Conservation (phyloP, 2,888 invertebrate genomes). For the Bombyx huttoni region DNA sequence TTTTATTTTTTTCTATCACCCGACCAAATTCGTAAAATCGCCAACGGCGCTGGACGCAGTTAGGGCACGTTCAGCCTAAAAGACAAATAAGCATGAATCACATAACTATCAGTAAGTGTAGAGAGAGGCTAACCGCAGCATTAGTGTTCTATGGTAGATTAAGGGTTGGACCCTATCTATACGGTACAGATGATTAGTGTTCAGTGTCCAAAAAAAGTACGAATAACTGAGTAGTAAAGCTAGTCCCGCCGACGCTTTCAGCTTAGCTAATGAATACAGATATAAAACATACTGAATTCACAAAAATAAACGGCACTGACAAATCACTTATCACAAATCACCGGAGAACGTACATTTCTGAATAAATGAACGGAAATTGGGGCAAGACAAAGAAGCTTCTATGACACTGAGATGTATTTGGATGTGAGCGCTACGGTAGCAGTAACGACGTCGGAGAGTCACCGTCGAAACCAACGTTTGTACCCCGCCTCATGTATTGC, state of each 20-base stretch:
- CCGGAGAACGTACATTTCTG: not conserved
- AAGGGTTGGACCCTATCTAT: conserved; percentile 49
- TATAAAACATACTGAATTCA: not conserved
- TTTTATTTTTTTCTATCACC: conserved; percentile 69
- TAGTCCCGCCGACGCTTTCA: conserved; percentile 53
- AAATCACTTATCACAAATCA: not conserved
- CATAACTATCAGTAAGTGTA: conserved; percentile 54
- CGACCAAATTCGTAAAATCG: conserved; percentile 57
- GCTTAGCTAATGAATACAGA: conserved; percentile 30
- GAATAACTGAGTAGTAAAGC: conserved; percentile 38
- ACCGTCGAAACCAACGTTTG: conserved; percentile 36
- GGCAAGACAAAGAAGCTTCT: conserved; percentile 1
- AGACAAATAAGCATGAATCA: conserved; percentile 45
- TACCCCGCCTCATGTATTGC: conserved; percentile 54
- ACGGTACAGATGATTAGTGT: conserved; percentile 44
- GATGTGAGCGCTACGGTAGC: conserved; percentile 17
- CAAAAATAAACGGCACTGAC: conserved; percentile 1
- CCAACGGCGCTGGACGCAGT: conserved; percentile 43
- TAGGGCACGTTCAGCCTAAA: conserved; percentile 53
- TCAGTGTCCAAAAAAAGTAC: conserved; percentile 23
- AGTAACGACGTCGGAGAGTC: conserved; percentile 13
- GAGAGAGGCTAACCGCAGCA: conserved; percentile 32
- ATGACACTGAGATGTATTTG: not conserved
- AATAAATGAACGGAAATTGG: not conserved
- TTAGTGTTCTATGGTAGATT: conserved; percentile 62